Percentiles rank a stretch among this genome's conserved stretches.
Evolutionary conservation across 2,113 vertebrate species (phyloP).

Genomic region (Macquaria ambigua): DNA sequence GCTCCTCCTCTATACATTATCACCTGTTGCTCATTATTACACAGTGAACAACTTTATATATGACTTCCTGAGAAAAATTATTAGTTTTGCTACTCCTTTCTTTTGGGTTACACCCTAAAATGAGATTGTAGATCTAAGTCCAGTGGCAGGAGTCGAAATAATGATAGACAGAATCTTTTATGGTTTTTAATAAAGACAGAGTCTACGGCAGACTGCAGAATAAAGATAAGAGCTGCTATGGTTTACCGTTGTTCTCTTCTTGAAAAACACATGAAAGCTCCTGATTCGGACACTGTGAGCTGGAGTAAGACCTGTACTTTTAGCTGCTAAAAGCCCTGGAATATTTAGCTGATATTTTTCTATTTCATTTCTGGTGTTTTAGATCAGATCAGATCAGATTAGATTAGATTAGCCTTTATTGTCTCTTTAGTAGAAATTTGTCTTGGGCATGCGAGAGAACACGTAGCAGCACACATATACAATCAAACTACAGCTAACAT

Average conservation of each 20-base stretch:
- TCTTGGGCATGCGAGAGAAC: too few relatives aligned
- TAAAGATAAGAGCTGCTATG: not conserved
- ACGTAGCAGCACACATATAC: too few relatives aligned
- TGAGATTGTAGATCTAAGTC: not conserved
- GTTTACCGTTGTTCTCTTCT: not conserved
- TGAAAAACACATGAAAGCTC: constrained; percentile 1
- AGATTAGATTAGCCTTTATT: too few relatives aligned
- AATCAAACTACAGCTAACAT: too few relatives aligned
- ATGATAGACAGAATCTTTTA: constrained; percentile 4
- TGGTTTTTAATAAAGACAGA: constrained; percentile 28
- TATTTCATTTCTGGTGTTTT: not conserved
- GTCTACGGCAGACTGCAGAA: not conserved
- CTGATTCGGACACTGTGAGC: not conserved
- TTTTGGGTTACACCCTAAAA: not conserved
- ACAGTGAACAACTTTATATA: not conserved
- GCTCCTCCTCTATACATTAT: not conserved
- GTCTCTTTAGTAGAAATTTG: too few relatives aligned
- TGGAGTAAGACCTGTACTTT: not conserved
- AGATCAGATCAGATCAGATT: too few relatives aligned
- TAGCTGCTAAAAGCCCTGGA: too few relatives aligned
- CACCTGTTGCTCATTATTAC: not conserved
- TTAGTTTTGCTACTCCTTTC: not conserved
- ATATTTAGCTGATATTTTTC: not conserved
- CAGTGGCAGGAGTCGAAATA: not conserved
- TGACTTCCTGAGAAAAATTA: not conserved